Evolutionary conservation across 2,113 vertebrate species (phyloP).

Genomic region (Poeciliopsis turrubarensis): DNA sequence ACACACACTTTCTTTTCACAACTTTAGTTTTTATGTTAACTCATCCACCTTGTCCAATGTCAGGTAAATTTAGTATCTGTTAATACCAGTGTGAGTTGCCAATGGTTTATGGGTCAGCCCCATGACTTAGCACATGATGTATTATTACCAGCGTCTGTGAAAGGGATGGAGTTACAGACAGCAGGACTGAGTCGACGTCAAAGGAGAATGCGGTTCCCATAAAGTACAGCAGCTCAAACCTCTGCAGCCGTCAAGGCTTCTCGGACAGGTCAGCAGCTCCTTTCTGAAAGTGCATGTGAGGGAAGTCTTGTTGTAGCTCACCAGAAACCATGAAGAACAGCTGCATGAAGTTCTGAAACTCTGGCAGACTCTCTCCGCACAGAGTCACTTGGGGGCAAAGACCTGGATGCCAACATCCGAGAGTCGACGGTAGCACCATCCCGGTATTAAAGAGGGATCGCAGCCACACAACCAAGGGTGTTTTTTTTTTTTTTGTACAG

Average conservation of each 20-base stretch:
- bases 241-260: not conserved
- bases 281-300: not conserved
- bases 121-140: conserved; percentile 39
- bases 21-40: conserved; percentile 15
- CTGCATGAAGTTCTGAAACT: not conserved
- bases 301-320: not conserved
- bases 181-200: conserved; percentile 58
- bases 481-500: not conserved
- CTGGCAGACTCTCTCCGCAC: not conserved
- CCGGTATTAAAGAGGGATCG: not conserved
- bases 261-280: not conserved
- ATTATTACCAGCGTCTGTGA: conserved; percentile 51
- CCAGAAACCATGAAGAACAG: conserved; percentile 16
- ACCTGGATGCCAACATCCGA: not conserved
- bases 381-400: conserved; percentile 24
- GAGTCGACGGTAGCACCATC: not conserved
- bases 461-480: not conserved
- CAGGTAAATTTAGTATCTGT: conserved; percentile 58
- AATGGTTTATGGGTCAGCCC: conserved; percentile 30
- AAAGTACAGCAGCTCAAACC: conserved; percentile 23
- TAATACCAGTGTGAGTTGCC: conserved; percentile 40
- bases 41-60: conserved; percentile 55
- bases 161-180: conserved; percentile 69
- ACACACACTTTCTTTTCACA: not conserved
- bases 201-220: conserved; percentile 63